Conservation (phyloP, 1,140 invertebrate species). For the Pseudachorutes palmiensis region DNA sequence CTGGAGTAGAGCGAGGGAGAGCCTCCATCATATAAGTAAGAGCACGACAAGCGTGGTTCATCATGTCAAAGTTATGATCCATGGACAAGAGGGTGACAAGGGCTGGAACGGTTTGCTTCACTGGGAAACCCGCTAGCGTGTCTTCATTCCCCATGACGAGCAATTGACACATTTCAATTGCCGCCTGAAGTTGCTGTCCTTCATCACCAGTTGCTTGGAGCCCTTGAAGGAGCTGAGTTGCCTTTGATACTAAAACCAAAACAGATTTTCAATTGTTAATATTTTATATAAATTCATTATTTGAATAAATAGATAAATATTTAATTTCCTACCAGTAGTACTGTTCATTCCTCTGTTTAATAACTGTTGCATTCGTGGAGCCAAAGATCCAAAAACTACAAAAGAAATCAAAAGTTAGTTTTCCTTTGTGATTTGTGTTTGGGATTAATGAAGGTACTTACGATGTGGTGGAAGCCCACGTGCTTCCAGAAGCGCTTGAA, state of each 20-base stretch:
- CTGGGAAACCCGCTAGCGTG: conserved; percentile 92
- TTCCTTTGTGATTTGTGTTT: background rate
- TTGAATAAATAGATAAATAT: too few species aligned
- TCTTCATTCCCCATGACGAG: conserved; percentile 99
- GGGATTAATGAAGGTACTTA: background rate
- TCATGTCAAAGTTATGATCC: conserved; percentile 99
- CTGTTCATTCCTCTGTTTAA: conserved; percentile 81
- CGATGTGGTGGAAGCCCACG: conserved; percentile 85
- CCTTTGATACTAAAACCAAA: conserved; percentile 83
- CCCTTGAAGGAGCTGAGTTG: conserved; percentile 84
- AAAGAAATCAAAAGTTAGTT: background rate
- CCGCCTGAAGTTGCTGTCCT: conserved; percentile 90
- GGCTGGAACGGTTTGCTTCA: conserved; percentile 93
- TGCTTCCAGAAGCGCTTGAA: conserved; percentile 85
- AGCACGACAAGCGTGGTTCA: conserved; percentile 97
- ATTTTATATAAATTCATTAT: too few species aligned
- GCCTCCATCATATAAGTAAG: conserved; percentile 99
- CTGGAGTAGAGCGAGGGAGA: conserved; percentile 85
- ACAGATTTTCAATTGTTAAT: too few species aligned
- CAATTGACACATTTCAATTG: conserved; percentile 97
- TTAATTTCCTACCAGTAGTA: too few species aligned
- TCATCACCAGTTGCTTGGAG: conserved; percentile 90
- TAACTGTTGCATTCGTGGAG: conserved; percentile 93
- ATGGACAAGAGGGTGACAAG: conserved; percentile 78
- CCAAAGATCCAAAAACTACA: conserved; percentile 76